Evolutionary conservation across 2,113 vertebrate genomes (phyloP), one percentile per base, ranked within the genome.

Genomic region (Myodes glareolus): DNA sequence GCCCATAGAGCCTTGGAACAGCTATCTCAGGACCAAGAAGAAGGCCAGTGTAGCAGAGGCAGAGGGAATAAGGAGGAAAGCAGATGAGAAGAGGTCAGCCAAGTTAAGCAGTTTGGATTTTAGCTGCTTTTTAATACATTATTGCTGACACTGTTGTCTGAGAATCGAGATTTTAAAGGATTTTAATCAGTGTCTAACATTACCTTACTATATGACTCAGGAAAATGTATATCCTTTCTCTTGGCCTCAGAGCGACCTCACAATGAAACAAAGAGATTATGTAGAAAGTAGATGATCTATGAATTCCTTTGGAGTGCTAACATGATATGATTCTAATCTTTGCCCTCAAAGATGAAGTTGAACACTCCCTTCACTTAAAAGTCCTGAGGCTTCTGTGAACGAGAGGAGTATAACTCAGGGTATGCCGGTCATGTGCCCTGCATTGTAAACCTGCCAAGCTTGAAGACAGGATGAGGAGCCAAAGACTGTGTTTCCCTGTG

Each of bases 251-350:
- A 95, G 94, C 8, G 47, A 97, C 97, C 96, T 96, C 93, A 67
- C 94, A 82, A 90, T 96, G 97, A 95, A 93, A 96, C 86, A 94
- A 96, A 97, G 82, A 96, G 91, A 94, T 29, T 94, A 95, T 67
- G 42, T 58, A 92, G 73, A 96, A 92, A 96, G 91, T 75, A 75
- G 89, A 97, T 97, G 97, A 97, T 97, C 96, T 96, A 97, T 97
- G 97, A 95, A 96, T 96, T 96, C 86, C 91, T 68, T 94, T 65
- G 82, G 97, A 97, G 97, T 95, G 96, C 91, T 98, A 97, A 97
- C 94, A 95, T 97, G 85, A 88, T 96, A 98, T 98, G 97, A 98
- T 97, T 98, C 91, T 98, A 97, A 97, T 97, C 97, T 98, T 97
- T 97, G 97, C 97, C 97, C 97, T 97, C 87, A 95, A 82, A 92